Evolutionary conservation across 2,888 invertebrate species (phyloP).

Genomic region (Drosophila nigricruria): DNA sequence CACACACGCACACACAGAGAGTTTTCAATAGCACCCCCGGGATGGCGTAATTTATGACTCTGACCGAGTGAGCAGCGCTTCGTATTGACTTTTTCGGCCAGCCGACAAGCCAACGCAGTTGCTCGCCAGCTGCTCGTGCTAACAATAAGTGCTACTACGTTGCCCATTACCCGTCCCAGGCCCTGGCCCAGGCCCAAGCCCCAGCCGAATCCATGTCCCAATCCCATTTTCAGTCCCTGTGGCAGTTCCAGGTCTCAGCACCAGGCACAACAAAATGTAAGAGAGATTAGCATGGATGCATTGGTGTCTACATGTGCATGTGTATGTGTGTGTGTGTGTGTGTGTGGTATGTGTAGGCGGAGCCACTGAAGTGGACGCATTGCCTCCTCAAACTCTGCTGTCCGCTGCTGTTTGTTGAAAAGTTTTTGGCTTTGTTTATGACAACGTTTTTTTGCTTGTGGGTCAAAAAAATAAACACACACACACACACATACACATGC

Average conservation of each 20-base stretch:
- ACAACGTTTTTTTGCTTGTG: constrained; percentile 48
- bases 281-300: constrained; percentile 54
- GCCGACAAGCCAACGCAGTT: constrained; percentile 34
- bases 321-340: constrained; percentile 6
- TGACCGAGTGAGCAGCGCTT: constrained; percentile 71
- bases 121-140: constrained; percentile 29
- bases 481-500: not conserved
- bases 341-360: constrained; percentile 25
- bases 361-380: constrained; percentile 69
- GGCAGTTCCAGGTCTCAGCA: constrained; percentile 42
- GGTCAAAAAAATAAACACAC: constrained; percentile 45
- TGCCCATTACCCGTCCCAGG: constrained; percentile 28
- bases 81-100: constrained; percentile 71
- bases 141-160: constrained; percentile 39
- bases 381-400: constrained; percentile 29
- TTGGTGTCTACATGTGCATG: constrained; percentile 3
- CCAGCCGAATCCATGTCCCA: constrained; percentile 7
- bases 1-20: constrained; percentile 37
- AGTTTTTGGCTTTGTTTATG: constrained; percentile 72
- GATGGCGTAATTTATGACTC: constrained; percentile 79
- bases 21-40: constrained; percentile 79
- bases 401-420: constrained; percentile 53
- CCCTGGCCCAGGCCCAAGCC: not conserved
- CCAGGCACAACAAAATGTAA: constrained; percentile 30
- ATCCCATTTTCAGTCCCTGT: constrained; percentile 32